Conservation (phyloP, 2,113 vertebrate genomes). For the Penelope pileata region DNA sequence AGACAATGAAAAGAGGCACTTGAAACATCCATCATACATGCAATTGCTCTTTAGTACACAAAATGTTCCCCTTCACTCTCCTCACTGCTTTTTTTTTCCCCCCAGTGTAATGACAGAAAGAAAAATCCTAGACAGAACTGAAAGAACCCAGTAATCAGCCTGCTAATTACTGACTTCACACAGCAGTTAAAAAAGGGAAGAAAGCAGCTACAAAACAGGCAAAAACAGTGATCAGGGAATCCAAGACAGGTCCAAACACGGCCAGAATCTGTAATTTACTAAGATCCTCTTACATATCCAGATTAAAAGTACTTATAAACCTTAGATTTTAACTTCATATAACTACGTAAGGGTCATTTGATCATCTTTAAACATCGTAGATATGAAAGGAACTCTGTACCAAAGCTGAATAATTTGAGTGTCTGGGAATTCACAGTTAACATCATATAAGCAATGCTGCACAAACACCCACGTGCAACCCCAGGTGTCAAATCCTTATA, state of each 20-base stretch:
- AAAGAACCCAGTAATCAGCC: background rate
- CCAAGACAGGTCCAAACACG: background rate
- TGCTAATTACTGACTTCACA: background rate
- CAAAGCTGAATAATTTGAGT: background rate
- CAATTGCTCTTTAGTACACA: rapidly evolving
- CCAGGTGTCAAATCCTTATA: background rate
- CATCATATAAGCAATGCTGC: background rate
- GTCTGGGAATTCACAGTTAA: background rate
- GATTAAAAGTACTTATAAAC: background rate
- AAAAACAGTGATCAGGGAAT: background rate
- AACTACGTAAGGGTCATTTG: background rate
- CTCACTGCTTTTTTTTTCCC: background rate
- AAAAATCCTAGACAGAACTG: background rate
- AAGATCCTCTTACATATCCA: background rate
- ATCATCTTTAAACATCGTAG: no score
- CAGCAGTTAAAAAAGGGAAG: background rate
- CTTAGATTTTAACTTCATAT: background rate
- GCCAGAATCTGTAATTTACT: background rate
- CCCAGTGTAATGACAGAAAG: background rate
- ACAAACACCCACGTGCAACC: background rate
- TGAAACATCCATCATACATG: background rate
- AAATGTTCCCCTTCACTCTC: background rate
- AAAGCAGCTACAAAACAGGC: background rate
- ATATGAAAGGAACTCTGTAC: background rate
- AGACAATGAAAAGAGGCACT: background rate